Conservation (phyloP, 2,113 vertebrate genomes). For the Caracal caracal region DNA sequence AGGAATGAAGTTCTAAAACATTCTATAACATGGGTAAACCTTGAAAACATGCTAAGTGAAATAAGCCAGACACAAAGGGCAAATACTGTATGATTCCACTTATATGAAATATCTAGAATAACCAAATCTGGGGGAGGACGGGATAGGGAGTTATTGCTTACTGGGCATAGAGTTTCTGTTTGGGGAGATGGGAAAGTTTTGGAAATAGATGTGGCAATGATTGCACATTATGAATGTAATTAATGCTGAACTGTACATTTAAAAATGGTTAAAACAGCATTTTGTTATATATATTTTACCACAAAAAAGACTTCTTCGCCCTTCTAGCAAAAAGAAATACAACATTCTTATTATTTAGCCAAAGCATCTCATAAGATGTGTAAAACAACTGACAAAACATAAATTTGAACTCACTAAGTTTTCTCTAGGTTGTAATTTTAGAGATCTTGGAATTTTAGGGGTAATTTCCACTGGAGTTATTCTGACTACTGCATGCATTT, state of each 20-base stretch:
- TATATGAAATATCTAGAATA: not conserved
- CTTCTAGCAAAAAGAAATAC: conserved; percentile 16
- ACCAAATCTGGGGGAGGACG: not conserved
- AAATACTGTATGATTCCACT: not conserved
- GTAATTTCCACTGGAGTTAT: conserved; percentile 89
- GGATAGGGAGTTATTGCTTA: not conserved
- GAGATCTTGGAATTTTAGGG: conserved; percentile 88
- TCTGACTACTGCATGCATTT: conserved; percentile 90
- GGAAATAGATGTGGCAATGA: not conserved
- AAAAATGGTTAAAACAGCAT: not conserved
- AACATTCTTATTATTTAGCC: not conserved
- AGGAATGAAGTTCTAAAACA: not conserved
- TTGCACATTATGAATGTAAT: not conserved
- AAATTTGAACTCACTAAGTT: conserved; percentile 88
- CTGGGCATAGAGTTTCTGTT: not conserved
- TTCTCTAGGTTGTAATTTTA: conserved; percentile 89
- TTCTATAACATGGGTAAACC: not conserved
- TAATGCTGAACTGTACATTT: not conserved
- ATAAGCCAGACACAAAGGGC: not conserved
- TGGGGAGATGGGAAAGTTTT: not conserved
- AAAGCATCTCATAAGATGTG: not conserved
- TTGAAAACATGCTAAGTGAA: not conserved
- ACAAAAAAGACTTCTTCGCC: not conserved
- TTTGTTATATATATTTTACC: not conserved
- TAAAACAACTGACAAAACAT: conserved; percentile 16